Conservation (phyloP, 2,113 vertebrate genomes). For the Petroica traversi region DNA sequence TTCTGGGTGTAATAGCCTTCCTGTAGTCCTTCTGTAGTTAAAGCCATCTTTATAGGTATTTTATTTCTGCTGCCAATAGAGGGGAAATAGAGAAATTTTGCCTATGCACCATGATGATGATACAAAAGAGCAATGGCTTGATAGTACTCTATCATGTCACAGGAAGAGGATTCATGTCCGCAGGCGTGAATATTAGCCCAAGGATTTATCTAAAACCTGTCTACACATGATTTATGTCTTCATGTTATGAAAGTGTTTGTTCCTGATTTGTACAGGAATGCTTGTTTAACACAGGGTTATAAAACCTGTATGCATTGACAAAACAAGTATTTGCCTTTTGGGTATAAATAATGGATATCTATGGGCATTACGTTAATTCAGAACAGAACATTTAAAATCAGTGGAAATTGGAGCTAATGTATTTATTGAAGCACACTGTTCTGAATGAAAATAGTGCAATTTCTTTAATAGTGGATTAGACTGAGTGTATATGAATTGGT, state of each 20-base stretch:
- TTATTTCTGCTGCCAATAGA: background rate
- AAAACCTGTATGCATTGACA: background rate
- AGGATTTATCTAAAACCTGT: background rate
- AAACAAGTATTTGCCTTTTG: background rate
- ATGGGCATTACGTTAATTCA: background rate
- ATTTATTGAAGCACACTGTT: conserved; percentile 29
- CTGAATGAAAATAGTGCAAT: conserved; percentile 47
- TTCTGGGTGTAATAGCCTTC: background rate
- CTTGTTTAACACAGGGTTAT: background rate
- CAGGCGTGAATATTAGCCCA: background rate
- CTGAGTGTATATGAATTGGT: background rate
- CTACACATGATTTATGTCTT: background rate
- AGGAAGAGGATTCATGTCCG: background rate
- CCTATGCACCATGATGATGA: background rate
- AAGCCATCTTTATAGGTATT: background rate
- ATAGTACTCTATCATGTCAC: background rate
- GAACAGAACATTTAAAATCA: conserved; percentile 31
- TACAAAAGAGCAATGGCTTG: background rate
- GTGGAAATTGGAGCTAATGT: background rate
- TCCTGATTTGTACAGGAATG: background rate
- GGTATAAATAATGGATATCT: conserved; percentile 42
- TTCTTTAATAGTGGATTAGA: conserved; percentile 38
- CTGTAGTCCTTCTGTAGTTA: background rate
- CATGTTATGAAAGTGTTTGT: background rate
- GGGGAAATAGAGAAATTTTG: background rate